Base-by-base conservation (phyloP, 2,113 vertebrate genomes). In the Oreochromis spilurus region DNA sequence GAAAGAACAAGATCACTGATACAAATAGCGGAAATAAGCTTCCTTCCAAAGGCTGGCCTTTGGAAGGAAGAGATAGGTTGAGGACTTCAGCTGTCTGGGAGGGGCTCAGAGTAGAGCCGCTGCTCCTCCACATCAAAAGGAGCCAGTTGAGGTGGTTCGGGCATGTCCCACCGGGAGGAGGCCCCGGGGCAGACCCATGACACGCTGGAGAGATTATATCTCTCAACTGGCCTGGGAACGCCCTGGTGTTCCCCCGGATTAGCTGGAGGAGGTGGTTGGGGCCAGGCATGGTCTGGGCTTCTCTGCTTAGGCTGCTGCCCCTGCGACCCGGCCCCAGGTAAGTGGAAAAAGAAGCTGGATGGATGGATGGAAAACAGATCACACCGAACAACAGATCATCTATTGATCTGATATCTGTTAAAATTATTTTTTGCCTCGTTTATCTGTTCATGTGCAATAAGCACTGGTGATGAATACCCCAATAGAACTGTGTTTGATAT, bases 281-380 rank as follows among this genome's bases (percentile, higher is more conserved):
- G 24, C 24, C 24, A 57, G 54, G 24, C 12, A 14, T 57, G 54
- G 54, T 5, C 12, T 26, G 24, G 24, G 54, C 24, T 57, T 57
- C 24, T 26, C 54, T 57, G 54, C 54, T 0, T 57, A 14, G 54
- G 54, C 54, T 57, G 54, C 54, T 57, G 54, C 7, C 54, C 54
- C 54, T 29, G 0, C 2, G 0, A 57, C 54, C 24, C 2, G 2
- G 24, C 12, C 2, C 0, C 2, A 26, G 54, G 4, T 26, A 29
- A 57, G 54, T 26, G 54, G 54, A 57, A 57, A 24, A 54, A 54
- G n/a, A 54, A 0, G n/a, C 24, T 54, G 19, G 50, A 34, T 34
- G 31, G 31, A 53, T 1, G 53, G 21, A 55, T 55, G 53, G 0
- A 55, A 55, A 55, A 26, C 21, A 14, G 54, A 57, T 57, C 24